Evolutionary conservation across 2,797 vertebrate genomes (phyloP).

Genomic region (Myripristis murdjan): DNA sequence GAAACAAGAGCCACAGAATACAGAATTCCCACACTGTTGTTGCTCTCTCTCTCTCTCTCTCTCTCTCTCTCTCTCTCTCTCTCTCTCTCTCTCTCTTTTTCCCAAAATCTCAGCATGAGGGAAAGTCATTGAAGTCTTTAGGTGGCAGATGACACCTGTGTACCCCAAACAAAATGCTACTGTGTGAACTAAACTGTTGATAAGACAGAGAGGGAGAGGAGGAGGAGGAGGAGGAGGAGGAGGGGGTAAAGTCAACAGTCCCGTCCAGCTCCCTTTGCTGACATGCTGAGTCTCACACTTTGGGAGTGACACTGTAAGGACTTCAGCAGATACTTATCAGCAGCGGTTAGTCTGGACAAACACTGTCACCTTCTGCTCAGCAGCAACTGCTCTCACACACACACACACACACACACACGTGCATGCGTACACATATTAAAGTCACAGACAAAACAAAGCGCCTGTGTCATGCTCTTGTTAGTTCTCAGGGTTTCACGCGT

Average conservation of each 20-base stretch:
- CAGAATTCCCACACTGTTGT: constrained; percentile 27
- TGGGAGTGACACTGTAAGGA: constrained; percentile 67
- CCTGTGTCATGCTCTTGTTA: too few relatives aligned
- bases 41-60: too few relatives aligned
- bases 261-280: constrained; percentile 75
- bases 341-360: constrained; percentile 77
- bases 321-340: constrained; percentile 87
- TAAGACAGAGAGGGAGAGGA: constrained; percentile 33
- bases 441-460: too few relatives aligned
- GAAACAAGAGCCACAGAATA: constrained; percentile 59
- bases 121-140: constrained; percentile 55
- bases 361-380: constrained; percentile 67
- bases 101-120: constrained; percentile 60
- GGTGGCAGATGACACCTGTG: constrained; percentile 72
- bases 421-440: background rate
- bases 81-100: too few relatives aligned
- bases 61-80: too few relatives aligned
- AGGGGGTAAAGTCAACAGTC: constrained; percentile 63
- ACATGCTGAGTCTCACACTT: constrained; percentile 83
- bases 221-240: too few relatives aligned
- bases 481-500: too few relatives aligned
- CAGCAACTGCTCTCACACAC: constrained; percentile 43
- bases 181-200: constrained; percentile 73
- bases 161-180: constrained; percentile 72
- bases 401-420: constrained; percentile 3